Evolutionary conservation across 2,888 invertebrate genomes (phyloP).

Genomic region (Limnephilus marmoratus): DNA sequence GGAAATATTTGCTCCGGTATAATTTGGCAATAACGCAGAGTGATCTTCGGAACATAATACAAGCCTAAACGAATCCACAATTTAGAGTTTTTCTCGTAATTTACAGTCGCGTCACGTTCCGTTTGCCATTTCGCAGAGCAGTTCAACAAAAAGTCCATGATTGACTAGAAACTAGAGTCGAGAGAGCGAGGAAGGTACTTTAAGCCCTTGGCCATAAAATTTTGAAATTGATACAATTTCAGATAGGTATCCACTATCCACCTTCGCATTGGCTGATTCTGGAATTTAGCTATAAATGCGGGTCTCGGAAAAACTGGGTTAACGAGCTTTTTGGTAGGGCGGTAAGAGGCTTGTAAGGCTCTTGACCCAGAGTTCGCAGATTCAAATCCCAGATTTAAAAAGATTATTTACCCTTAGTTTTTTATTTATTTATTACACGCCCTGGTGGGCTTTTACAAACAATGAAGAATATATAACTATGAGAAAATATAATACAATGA

Average conservation of each 20-base stretch:
- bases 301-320: not conserved
- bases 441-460: too few species aligned
- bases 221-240: constrained; percentile 36
- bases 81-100: constrained; percentile 41
- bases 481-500: too few species aligned
- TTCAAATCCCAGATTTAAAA: not conserved
- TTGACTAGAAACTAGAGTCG: constrained; percentile 48
- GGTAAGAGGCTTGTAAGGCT: too few species aligned
- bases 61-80: constrained; percentile 35
- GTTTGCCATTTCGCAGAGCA: constrained; percentile 48
- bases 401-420: not conserved
- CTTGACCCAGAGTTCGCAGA: not conserved
- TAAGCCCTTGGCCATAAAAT: constrained; percentile 23
- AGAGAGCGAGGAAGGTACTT: constrained; percentile 12
- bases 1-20: constrained; percentile 12
- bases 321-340: not conserved
- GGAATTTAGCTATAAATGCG: not conserved
- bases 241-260: not conserved
- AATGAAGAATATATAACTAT: too few species aligned
- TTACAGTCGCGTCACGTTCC: constrained; percentile 51
- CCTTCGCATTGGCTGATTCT: constrained; percentile 1
- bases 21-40: constrained; percentile 37
- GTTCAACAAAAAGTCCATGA: constrained; percentile 53
- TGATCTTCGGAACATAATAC: constrained; percentile 37
- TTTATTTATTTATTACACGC: too few species aligned